phyloP scores from a whole-genome alignment of 2,888 invertebrate species.

The Julus scandinavius region DNA sequence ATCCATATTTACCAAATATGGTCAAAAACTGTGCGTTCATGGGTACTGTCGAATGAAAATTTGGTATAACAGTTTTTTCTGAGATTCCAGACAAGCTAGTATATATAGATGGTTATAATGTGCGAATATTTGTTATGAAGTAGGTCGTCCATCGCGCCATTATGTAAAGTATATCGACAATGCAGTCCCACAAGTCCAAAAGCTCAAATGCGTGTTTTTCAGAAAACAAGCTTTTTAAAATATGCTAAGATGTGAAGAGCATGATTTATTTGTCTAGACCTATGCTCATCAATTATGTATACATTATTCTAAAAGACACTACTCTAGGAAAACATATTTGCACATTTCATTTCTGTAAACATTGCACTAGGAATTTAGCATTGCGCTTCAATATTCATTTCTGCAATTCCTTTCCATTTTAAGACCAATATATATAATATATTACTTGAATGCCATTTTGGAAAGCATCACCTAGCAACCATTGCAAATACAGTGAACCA shows the following conservation, averaged over 20 bases:
- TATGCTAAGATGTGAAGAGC: neutral
- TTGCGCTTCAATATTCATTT: conserved; percentile 34
- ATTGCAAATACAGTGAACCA: neutral
- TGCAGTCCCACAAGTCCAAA: no score
- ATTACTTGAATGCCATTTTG: conserved; percentile 34
- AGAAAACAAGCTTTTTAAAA: no score
- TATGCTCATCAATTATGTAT: neutral
- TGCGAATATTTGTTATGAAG: no score
- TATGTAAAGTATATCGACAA: no score
- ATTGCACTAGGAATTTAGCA: neutral
- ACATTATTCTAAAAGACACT: neutral
- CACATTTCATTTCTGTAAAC: neutral
- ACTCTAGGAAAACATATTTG: neutral
- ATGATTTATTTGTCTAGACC: conserved; percentile 25
- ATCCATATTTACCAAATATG: no score
- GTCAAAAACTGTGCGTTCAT: no score
- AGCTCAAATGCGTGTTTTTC: no score
- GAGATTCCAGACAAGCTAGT: no score
- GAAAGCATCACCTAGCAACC: conserved; percentile 4
- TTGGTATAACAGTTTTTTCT: no score
- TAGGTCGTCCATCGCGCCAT: no score
- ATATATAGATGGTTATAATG: no score
- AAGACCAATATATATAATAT: conserved; percentile 37
- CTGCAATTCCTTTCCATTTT: neutral
- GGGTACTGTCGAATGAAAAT: no score